phyloP scores from a whole-genome alignment of 2,797 vertebrate species.

The Diplodus sargus region DNA sequence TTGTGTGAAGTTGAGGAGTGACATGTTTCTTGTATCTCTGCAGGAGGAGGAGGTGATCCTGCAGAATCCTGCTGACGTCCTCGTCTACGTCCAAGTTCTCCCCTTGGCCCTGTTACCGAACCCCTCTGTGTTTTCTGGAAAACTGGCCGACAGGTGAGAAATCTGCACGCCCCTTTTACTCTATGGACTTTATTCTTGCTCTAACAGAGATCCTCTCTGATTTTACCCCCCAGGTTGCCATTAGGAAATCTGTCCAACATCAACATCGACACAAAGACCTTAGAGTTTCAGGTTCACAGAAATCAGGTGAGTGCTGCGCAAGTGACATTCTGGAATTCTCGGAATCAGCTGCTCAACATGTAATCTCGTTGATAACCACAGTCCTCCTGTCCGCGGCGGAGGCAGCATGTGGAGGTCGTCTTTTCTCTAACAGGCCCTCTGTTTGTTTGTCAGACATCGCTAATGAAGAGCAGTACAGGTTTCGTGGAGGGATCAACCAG shows the following conservation, averaged over 20 bases:
- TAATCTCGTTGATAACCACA: slow-evolving; percentile 12
- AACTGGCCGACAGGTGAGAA: slow-evolving; percentile 90
- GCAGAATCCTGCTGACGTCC: slow-evolving; percentile 94
- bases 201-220: neutral
- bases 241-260: slow-evolving; percentile 90
- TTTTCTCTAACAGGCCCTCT: slow-evolving; percentile 47
- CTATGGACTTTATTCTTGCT: neutral
- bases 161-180: neutral
- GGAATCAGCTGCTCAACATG: slow-evolving; percentile 11
- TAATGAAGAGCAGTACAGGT: slow-evolving; percentile 86
- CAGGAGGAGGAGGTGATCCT: slow-evolving; percentile 95
- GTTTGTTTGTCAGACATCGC: slow-evolving; percentile 85
- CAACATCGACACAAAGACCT: slow-evolving; percentile 88
- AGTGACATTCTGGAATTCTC: slow-evolving; percentile 12
- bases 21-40: slow-evolving; percentile 16
- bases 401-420: slow-evolving; percentile 54
- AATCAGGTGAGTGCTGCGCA: slow-evolving; percentile 86
- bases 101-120: slow-evolving; percentile 94
- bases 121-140: slow-evolving; percentile 90
- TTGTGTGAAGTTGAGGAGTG: neutral
- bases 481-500: slow-evolving; percentile 88
- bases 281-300: slow-evolving; percentile 95
- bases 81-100: slow-evolving; percentile 92
- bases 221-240: slow-evolving; percentile 87
- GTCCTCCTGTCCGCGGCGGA: neutral